Evolutionary conservation across 2,888 invertebrate genomes (phyloP), one percentile per base, ranked within the genome.

Genomic region (Morpho helenor): DNA sequence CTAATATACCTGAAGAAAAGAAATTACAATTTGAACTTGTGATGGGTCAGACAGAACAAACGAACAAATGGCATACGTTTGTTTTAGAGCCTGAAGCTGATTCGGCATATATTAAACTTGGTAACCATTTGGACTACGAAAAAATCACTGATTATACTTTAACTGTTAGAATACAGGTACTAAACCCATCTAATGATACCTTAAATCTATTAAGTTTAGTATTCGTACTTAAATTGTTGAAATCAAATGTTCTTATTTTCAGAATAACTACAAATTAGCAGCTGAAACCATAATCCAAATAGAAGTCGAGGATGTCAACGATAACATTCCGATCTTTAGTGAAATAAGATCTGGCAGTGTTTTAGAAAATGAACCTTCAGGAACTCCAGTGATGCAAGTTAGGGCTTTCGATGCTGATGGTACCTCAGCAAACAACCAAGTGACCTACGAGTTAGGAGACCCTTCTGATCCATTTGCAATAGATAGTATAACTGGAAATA

Each of bases 351-450:
- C 94, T 10, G 97, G 97, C 1, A 95, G 94, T 68, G 96, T 97
- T 5, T 84, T 96, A 61, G 97, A 97, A 87, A 97, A 98, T 75
- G 96, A 97, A 76, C 93, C 93, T 0, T 87, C 93, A 0, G 97
- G 96, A 3, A 96, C 96, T 6, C 94, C 94, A 8, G 97, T 97
- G 0, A 96, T 97, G 95, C 95, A 96, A 84, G 95, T 95, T 55
- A 91, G 94, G 69, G 98, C 97, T 1, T 95, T 96, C 62, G 98
- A 98, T 75, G 93, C 93, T 68, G 98, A 98, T 73, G 96, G 96
- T 1, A 97, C 97, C 1, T 91, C 93, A 48, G 95, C 93, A 0
- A 95, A 97, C 79, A 97, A 96, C 76, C 94, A 95, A 84, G 95
- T 97, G 1, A 94, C 94, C 0, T 97, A 97, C 74, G 94, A 94